phyloP scores from a whole-genome alignment of 2,113 vertebrate genomes.

The Natator depressus region DNA sequence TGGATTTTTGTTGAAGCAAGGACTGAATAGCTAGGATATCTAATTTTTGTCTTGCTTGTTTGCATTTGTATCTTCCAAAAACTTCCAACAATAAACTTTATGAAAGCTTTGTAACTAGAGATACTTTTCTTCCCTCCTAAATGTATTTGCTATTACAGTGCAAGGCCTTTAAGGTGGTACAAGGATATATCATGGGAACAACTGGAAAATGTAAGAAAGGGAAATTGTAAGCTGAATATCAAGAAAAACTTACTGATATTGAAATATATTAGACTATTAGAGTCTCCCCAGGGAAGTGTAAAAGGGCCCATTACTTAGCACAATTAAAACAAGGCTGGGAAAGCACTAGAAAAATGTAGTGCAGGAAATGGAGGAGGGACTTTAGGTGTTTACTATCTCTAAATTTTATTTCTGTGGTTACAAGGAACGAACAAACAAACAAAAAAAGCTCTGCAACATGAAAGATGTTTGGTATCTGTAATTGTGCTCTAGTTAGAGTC shows the following conservation, averaged over 20 bases:
- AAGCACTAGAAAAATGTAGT: neutral
- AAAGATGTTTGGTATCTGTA: neutral
- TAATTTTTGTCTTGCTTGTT: neutral
- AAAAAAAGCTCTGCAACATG: neutral
- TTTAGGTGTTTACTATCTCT: neutral
- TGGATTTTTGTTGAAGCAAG: neutral
- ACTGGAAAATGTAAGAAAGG: neutral
- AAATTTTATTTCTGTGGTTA: neutral
- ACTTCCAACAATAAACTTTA: neutral
- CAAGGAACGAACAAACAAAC: neutral
- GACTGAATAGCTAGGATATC: neutral
- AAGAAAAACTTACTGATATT: neutral
- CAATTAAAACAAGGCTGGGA: neutral
- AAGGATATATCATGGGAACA: neutral
- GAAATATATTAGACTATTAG: neutral
- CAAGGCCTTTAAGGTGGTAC: neutral
- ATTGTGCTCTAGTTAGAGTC: neutral
- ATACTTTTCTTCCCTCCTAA: neutral
- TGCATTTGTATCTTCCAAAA: neutral
- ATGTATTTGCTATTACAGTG: neutral
- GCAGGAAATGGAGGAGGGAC: neutral
- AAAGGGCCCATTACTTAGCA: neutral
- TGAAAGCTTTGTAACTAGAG: neutral
- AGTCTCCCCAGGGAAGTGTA: neutral
- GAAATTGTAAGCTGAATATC: too few species aligned